Conservation (phyloP, 2,113 vertebrate genomes). For the Barbus barbus region DNA sequence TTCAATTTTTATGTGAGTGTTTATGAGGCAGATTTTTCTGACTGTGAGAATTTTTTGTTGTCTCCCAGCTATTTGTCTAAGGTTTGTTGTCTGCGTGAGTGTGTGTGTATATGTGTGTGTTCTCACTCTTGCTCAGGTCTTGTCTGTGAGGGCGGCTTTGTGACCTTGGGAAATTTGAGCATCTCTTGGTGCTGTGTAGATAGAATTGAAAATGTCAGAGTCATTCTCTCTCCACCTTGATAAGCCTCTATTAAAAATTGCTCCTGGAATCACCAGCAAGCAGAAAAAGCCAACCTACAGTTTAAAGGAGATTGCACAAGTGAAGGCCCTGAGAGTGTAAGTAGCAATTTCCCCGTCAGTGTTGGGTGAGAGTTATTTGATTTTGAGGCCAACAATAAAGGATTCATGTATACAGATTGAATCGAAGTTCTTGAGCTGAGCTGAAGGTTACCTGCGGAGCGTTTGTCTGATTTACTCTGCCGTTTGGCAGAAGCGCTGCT, state of each 20-base stretch:
- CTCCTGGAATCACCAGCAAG: conserved; percentile 31
- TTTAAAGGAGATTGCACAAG: conserved; percentile 43
- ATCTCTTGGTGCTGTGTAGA: not conserved
- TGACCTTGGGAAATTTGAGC: conserved; percentile 39
- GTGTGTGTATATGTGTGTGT: not conserved
- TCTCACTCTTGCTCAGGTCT: conserved; percentile 8
- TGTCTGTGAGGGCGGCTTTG: conserved; percentile 1
- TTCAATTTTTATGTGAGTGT: conserved; percentile 1
- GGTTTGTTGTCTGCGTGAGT: not conserved
- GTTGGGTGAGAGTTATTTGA: conserved; percentile 63
- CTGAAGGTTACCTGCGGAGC: conserved; percentile 63
- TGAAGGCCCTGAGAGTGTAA: conserved; percentile 26
- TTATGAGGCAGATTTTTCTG: not conserved
- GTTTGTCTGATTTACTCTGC: conserved; percentile 58
- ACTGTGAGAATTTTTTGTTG: not conserved
- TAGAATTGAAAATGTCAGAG: conserved; percentile 59
- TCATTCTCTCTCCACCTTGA: conserved; percentile 42
- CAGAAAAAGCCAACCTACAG: conserved; percentile 30
- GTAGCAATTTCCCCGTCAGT: conserved; percentile 66
- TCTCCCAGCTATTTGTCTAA: conserved; percentile 12
- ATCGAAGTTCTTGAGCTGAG: conserved; percentile 61
- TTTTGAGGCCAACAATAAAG: conserved; percentile 63
- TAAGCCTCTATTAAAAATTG: conserved; percentile 61
- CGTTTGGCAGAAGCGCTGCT: not conserved
- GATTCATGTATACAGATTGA: conserved; percentile 67